These are phyloP conservation scores for Abscondita cerata DNA, from an alignment of 2,888 invertebrate species.

Conservation along the genomic window DNA sequence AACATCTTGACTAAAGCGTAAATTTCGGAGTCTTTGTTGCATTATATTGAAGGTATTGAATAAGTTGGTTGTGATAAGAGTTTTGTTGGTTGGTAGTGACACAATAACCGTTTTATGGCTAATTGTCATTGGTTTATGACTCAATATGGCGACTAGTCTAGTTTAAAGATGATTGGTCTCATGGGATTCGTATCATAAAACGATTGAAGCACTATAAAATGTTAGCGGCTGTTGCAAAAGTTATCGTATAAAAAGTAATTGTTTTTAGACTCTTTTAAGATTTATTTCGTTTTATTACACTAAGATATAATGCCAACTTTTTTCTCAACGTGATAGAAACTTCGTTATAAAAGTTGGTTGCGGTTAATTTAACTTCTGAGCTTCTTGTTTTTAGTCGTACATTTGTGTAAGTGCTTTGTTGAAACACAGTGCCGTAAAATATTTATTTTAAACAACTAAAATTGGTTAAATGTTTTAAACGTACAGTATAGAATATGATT, in stretches of 20 bases:
- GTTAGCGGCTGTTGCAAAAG: slow-evolving; percentile 49
- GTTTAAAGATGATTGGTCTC: slow-evolving; percentile 60
- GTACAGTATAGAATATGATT: too few species aligned
- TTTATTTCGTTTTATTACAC: slow-evolving; percentile 1
- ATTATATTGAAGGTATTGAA: slow-evolving; percentile 33
- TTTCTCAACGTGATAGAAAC: too few species aligned
- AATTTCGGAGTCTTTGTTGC: slow-evolving; percentile 35
- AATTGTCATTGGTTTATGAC: slow-evolving; percentile 61
- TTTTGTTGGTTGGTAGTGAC: slow-evolving; percentile 43
- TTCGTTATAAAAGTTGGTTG: too few species aligned
- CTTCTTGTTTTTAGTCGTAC: too few species aligned
- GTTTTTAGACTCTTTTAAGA: slow-evolving; percentile 43
- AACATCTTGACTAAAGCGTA: slow-evolving; percentile 42
- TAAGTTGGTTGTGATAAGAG: slow-evolving; percentile 25
- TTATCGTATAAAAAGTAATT: slow-evolving; percentile 54
- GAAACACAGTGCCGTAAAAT: too few species aligned
- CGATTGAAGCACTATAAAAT: slow-evolving; percentile 52
- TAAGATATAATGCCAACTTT: too few species aligned
- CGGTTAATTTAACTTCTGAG: too few species aligned
- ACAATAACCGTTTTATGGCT: slow-evolving; percentile 60
- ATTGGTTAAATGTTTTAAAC: too few species aligned
- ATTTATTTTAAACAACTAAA: too few species aligned
- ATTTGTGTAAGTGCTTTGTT: too few species aligned
- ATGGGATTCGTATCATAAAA: slow-evolving; percentile 54
- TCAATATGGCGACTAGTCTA: slow-evolving; percentile 59